phyloP scores from a whole-genome alignment of 1,140 invertebrate genomes.

The Drosophila erecta region DNA sequence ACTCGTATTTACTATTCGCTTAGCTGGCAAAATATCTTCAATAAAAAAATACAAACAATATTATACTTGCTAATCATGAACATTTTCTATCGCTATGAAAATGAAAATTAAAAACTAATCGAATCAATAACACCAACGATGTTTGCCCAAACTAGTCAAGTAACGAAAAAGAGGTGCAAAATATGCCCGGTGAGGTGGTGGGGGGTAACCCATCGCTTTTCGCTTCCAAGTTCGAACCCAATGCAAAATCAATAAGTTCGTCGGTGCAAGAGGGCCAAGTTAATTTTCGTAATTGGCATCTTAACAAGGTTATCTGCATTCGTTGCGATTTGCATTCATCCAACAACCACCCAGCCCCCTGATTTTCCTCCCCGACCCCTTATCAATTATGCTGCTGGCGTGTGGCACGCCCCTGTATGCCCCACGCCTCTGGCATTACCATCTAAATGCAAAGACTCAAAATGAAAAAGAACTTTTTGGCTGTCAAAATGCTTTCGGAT shows the following conservation, averaged over 20 bases:
- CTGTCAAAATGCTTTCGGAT: slow-evolving; percentile 79
- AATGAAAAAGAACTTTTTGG: slow-evolving; percentile 56
- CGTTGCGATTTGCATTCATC: slow-evolving; percentile 62
- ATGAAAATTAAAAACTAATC: neutral
- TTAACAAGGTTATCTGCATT: slow-evolving; percentile 81
- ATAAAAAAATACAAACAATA: neutral
- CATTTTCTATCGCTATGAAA: neutral
- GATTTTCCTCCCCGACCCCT: slow-evolving; percentile 16
- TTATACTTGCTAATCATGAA: too few species aligned
- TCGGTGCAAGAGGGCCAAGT: slow-evolving; percentile 60
- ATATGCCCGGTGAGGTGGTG: neutral
- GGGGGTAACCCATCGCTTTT: slow-evolving; percentile 12
- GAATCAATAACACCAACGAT: neutral
- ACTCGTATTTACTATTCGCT: neutral
- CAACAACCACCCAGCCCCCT: neutral
- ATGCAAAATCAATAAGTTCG: slow-evolving; percentile 78
- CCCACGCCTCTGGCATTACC: slow-evolving; percentile 49
- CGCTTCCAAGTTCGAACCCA: slow-evolving; percentile 32
- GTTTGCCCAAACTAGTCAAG: neutral
- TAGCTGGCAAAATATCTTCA: neutral
- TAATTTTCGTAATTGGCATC: slow-evolving; percentile 83
- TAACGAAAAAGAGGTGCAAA: neutral
- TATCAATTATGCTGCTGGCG: slow-evolving; percentile 78
- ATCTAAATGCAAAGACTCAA: slow-evolving; percentile 69
- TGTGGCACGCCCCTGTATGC: slow-evolving; percentile 42